phyloP scores from a whole-genome alignment of 2,113 vertebrate species.

The Psittacula cyanocephala region DNA sequence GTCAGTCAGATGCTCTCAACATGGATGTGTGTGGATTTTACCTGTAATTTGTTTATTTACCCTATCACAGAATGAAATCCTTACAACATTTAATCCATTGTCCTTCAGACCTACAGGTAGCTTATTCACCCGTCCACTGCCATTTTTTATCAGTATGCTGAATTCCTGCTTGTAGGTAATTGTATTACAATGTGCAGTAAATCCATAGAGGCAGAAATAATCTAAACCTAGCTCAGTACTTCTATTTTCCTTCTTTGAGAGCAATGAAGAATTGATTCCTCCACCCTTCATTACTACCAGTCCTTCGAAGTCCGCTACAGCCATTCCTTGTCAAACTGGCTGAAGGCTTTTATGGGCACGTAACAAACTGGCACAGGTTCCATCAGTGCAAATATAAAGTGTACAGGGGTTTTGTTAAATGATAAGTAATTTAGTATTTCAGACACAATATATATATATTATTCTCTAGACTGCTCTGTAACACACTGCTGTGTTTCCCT shows the following conservation, averaged over 20 bases:
- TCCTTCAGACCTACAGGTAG: neutral
- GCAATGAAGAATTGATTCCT: neutral
- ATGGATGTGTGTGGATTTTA: neutral
- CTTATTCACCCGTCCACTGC: neutral
- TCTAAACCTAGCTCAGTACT: neutral
- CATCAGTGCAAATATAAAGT: neutral
- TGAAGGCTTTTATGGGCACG: neutral
- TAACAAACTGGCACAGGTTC: neutral
- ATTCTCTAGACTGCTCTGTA: neutral
- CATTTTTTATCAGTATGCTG: neutral
- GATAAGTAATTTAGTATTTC: neutral
- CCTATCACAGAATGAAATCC: neutral
- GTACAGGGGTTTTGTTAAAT: no score
- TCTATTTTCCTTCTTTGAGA: neutral
- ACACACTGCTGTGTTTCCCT: neutral
- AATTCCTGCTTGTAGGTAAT: neutral
- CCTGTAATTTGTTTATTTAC: slow-evolving; percentile 31
- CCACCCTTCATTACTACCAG: neutral
- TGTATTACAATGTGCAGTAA: neutral
- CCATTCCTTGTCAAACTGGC: neutral
- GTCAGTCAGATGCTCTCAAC: neutral
- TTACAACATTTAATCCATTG: neutral
- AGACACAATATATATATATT: neutral
- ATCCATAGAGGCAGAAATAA: neutral
- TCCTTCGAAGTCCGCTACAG: neutral